phyloP scores from a whole-genome alignment of 1,140 invertebrate genomes.

The Bombus pyrosoma region DNA sequence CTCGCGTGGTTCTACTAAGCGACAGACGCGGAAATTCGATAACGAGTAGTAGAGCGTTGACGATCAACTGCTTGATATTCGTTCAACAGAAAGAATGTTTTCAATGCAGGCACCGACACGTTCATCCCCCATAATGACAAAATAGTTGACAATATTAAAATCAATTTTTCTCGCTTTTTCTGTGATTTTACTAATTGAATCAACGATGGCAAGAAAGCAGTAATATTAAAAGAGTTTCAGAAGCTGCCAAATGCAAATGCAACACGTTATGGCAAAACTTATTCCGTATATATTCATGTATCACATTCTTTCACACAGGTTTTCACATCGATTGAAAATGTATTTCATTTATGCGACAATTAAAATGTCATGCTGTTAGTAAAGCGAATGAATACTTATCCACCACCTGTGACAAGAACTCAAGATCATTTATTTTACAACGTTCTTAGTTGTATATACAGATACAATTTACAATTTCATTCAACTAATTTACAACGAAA shows the following conservation, averaged over 20 bases:
- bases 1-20: slow-evolving; percentile 16
- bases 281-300: neutral
- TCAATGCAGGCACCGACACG: slow-evolving; percentile 82
- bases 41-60: neutral
- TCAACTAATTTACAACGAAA: slow-evolving; percentile 67
- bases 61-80: neutral
- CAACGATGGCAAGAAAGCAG: slow-evolving; percentile 16
- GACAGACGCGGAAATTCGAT: neutral
- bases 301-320: neutral
- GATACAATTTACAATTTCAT: slow-evolving; percentile 73
- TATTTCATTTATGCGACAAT: neutral
- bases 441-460: slow-evolving; percentile 75
- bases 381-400: slow-evolving; percentile 66
- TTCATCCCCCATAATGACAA: slow-evolving; percentile 51
- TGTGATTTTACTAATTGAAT: neutral
- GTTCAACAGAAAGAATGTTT: slow-evolving; percentile 25
- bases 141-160: slow-evolving; percentile 51
- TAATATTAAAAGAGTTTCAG: slow-evolving; percentile 33
- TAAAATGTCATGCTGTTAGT: slow-evolving; percentile 81
- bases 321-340: neutral
- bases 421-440: slow-evolving; percentile 62
- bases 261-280: neutral
- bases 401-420: slow-evolving; percentile 52
- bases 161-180: slow-evolving; percentile 14
- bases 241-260: slow-evolving; percentile 15